Base-by-base conservation (phyloP, 2,888 invertebrate species). In the Xanthia togata region DNA sequence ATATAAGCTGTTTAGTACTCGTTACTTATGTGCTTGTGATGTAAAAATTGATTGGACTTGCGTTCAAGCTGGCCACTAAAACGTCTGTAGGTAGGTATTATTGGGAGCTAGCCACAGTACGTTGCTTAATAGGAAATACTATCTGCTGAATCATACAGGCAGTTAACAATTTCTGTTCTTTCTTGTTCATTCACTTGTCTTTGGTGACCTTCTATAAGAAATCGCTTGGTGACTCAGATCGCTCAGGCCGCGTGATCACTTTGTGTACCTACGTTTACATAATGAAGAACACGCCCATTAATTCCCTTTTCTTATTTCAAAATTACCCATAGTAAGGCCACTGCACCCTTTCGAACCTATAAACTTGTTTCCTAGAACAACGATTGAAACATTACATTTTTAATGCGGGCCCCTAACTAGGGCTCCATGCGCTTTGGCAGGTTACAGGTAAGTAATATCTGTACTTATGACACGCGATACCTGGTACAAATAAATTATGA, bases 341-440 rank as follows among this genome's bases (percentile, higher is more conserved):
- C 57, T 78, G 76, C 76, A 80, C 78, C 77, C 70, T 75, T 72
- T 74, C 78, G 44, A 80, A 87, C 83, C 90, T 92, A 95, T 94
- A 92, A 92, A 94, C 92, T 93, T 87, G 91, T 95, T 94, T 93
- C 94, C 91, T 81, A 82, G 94, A 92, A 95, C 75, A 87, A 72
- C 92, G 90, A 93, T 93, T 93, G 94, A 93, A 93, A 91, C 90
- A 92, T 93, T 95, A 91, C 91, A 95, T 93, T 93, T 94, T 95
- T 95, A 94, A 95, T 94, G 91, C 74, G 63, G 70, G 73, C 84
- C 79, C 78, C 85, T 88, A 89, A 90, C 79, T 81, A 76, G 77
- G 76, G 57, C 73, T n/a, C 59, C 41, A 72, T 83, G 80, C 71
- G 79, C 76, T 78, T 60, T 80, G 85, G 79, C 86, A 63, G 86